A percentile compares a stretch with the other conserved stretches of the same genome.
Conservation (phyloP, 2,113 vertebrate genomes). For the Psettodes erumei region DNA sequence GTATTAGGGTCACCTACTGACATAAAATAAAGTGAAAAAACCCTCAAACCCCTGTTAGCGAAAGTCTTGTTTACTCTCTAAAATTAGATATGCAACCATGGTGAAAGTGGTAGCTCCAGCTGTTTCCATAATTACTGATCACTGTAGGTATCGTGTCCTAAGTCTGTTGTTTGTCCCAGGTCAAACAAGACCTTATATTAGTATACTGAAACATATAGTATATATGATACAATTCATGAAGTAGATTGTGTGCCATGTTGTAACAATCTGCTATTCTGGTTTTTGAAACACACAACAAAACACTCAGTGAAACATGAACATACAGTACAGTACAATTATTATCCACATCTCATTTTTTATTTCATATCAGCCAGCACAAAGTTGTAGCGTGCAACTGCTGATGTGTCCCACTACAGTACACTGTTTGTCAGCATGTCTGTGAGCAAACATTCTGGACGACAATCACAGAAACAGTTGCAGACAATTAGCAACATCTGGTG, state of each 20-base stretch:
- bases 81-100: neutral
- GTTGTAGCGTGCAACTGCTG: neutral
- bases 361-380: neutral
- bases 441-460: neutral
- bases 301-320: neutral
- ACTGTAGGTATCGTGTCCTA: neutral
- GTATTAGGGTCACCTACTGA: neutral
- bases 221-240: neutral
- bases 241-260: no score
- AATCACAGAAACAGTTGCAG: no score
- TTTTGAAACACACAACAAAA: neutral
- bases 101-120: neutral
- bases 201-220: neutral
- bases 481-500: neutral
- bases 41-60: no score
- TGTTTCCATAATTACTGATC: conserved; percentile 32
- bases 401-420: neutral
- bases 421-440: neutral
- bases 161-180: no score
- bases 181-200: neutral
- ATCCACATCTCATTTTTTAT: neutral
- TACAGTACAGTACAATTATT: neutral
- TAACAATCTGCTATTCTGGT: neutral
- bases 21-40: neutral
- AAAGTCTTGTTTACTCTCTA: no score